These are phyloP conservation scores for Xiphydria camelus DNA, from an alignment of 2,888 invertebrate genomes.

Conservation along the genomic window DNA sequence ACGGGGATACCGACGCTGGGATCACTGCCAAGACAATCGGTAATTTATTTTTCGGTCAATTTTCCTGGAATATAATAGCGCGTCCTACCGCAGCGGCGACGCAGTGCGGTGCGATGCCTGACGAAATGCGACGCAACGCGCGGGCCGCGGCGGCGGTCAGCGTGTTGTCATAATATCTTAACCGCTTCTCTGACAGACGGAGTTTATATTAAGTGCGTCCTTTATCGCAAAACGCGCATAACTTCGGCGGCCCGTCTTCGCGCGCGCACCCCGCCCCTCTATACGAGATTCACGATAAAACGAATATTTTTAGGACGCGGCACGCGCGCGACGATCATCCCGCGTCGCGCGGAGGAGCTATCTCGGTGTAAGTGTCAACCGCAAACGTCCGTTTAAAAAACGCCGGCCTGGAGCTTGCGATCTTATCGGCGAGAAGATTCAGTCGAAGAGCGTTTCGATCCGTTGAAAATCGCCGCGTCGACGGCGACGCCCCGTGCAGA, in stretches of 20 bases:
- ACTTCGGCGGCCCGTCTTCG: not conserved
- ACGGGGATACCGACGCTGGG: slow-evolving; percentile 27
- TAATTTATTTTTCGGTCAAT: slow-evolving; percentile 41
- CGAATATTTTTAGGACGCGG: slow-evolving; percentile 1
- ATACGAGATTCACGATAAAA: too few species aligned
- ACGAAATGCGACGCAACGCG: slow-evolving; percentile 20
- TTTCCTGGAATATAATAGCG: slow-evolving; percentile 19
- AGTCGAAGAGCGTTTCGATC: too few species aligned
- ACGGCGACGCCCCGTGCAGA: too few species aligned
- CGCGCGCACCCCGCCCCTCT: too few species aligned
- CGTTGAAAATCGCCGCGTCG: too few species aligned
- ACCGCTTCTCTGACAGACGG: slow-evolving; percentile 30
- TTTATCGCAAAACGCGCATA: slow-evolving; percentile 28
- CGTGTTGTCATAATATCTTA: slow-evolving; percentile 30
- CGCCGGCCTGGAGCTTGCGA: too few species aligned
- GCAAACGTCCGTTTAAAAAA: too few species aligned
- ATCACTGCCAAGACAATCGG: slow-evolving; percentile 44
- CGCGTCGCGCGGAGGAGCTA: not conserved
- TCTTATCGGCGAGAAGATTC: too few species aligned
- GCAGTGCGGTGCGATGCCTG: slow-evolving; percentile 14
- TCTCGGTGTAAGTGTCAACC: too few species aligned
- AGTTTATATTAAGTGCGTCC: slow-evolving; percentile 27
- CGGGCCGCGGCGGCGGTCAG: slow-evolving; percentile 22
- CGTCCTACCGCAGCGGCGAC: slow-evolving; percentile 14
- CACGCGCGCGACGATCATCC: not conserved